Evolutionary conservation across 2,113 vertebrate genomes (phyloP).

Genomic region (Oncorhynchus gorbuscha): DNA sequence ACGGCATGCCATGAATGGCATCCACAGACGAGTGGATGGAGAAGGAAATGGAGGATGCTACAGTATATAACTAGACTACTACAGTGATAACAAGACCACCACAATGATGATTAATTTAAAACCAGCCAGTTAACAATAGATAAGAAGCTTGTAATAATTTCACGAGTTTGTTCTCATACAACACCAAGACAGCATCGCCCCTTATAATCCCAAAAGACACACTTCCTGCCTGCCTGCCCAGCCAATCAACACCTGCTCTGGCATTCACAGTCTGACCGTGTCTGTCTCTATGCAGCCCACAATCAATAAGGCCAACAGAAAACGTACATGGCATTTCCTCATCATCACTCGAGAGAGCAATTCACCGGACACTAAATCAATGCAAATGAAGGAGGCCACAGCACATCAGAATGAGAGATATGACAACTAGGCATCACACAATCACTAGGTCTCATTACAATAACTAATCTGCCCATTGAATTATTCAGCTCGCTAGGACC

Average conservation of each 20-base stretch:
- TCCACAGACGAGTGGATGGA: too few relatives aligned
- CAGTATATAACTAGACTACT: too few relatives aligned
- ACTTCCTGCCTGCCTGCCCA: background rate
- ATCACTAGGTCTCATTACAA: slow-evolving; percentile 68
- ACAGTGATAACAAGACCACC: too few relatives aligned
- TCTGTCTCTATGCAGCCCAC: slow-evolving; percentile 4
- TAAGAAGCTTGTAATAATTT: too few relatives aligned
- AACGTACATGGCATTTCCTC: slow-evolving; percentile 8
- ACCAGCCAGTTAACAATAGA: too few relatives aligned
- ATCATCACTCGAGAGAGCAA: slow-evolving; percentile 9
- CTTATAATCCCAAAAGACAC: background rate
- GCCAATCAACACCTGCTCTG: slow-evolving; percentile 1
- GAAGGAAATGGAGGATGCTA: too few relatives aligned
- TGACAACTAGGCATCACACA: slow-evolving; percentile 64
- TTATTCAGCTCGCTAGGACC: slow-evolving; percentile 82
- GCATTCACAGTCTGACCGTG: background rate
- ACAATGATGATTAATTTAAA: too few relatives aligned
- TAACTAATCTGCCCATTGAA: slow-evolving; percentile 78
- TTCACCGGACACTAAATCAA: slow-evolving; percentile 55
- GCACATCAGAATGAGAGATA: slow-evolving; percentile 75
- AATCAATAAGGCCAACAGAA: background rate
- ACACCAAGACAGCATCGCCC: too few relatives aligned
- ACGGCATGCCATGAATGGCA: too few relatives aligned
- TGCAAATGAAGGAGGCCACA: slow-evolving; percentile 65
- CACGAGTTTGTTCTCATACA: too few relatives aligned